Base-by-base conservation (phyloP, 2,113 vertebrate genomes). In the Melanocharis versteri region DNA sequence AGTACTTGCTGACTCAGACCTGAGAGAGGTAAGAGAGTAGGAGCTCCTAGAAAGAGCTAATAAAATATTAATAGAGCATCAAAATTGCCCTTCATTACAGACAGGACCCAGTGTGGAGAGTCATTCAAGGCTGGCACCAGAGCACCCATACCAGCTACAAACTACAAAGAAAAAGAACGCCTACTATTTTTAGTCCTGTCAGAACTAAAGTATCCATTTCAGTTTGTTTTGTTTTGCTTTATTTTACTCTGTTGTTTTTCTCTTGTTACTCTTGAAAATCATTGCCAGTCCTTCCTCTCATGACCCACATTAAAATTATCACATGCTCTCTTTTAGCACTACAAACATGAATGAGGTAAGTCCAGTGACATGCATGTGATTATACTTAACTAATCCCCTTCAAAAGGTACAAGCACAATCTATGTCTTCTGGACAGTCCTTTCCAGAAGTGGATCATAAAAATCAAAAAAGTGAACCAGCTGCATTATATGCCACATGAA, bases 181-280 rank as follows among this genome's bases (percentile, higher is more conserved):
- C 35, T 51, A 61, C 93, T 90, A 89, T 87, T 95, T 96, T 95
- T 87, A 94, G 81, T 70, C 57, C 44, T 81, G 62, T 91, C 62
- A 93, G 53, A 33, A 76, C 44, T 71, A 56, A 61, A 58, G 42
- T 70, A 83, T 94, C 77, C 78, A 68, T 84, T 94, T 87, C 84
- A 83, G 56, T 75, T 96, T 73, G n/a, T 37, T 94, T 96, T 82
- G 40, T 2, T 89, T 92, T 90, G 72, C 90, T 94, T 81, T 88
- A 39, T 85, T 91, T 95, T 23, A 94, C 57, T 90, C 31, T 39
- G 65, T 40, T 94, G 93, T 85, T 92, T 94, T 89, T 79, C 79
- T 79, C 64, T 30, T 81, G 56, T 82, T 89, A 87, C 62, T 96
- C 80, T 53, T 91, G 51, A 82, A 94, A 88, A 78, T 87, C 42